Base-by-base conservation (phyloP, 1,140 invertebrate genomes). In the Ceratosolen fusciceps region DNA sequence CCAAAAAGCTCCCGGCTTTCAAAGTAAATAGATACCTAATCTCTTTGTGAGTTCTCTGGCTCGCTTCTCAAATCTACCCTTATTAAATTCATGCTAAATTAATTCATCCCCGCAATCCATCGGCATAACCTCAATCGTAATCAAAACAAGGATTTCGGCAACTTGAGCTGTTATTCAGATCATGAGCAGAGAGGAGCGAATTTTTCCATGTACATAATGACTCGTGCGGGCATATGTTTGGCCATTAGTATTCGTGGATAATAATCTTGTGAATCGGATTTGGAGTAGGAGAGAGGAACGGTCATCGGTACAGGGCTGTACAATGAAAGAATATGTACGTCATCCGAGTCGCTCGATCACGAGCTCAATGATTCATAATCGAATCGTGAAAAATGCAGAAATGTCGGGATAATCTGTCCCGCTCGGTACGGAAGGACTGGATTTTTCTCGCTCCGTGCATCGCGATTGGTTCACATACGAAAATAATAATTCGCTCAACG, bases 401-500 rank as follows among this genome's bases (percentile, higher is more conserved):
- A n/a, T n/a, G 12, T 0, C 43, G 2, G 14, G n/a, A 19, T 47
- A 26, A 70, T 26, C 39, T 49, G 67, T 19, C 7, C n/a, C 16
- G 39, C 8, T 10, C 39, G 26, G 10, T 37, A 58, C 67, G 3
- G 34, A 52, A 26, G 29, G 21, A 60, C 52, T 43, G 19, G 39
- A 54, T 54, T 67, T 43, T 21, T 1, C 37, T 9, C n/a, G 56
- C 34, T 21, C 10, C 26, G 16, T 37, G 5, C 16, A 14, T 31
- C 31, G 29, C 71, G 16, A 37, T 34, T 47, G 7, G 39, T 21
- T 37, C n/a, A 37, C 73, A 60, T 29, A 71, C 19, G 74, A 76
- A 80, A 76, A 80, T 75, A 80, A 80, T 80, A 62, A 80, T 58
- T 80, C 54, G 34, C 29, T 16, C 14, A 7, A 14, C 14, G 31